Percentiles rank a stretch among this genome's conserved stretches.
Conservation (phyloP, 2,797 vertebrate species). For the Phylloscopus collybita region DNA sequence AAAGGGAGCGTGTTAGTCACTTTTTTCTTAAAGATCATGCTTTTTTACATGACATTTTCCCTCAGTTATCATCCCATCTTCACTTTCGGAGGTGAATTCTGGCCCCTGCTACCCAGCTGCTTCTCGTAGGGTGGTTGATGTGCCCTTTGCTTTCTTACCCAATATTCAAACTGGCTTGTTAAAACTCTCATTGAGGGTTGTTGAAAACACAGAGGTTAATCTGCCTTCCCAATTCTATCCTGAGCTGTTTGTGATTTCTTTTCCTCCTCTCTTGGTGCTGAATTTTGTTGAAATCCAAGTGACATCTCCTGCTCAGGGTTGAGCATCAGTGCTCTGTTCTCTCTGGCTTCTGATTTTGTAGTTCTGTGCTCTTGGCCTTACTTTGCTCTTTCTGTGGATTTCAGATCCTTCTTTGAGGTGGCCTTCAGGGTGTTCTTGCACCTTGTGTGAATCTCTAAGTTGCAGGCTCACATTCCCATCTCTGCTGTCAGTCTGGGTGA, state of each 20-base stretch:
- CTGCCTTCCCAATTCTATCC: background rate
- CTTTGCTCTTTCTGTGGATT: background rate
- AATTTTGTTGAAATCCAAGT: background rate
- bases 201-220: background rate
- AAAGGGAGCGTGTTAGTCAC: background rate
- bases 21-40: background rate
- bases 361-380: background rate
- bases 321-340: background rate
- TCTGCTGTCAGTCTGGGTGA: background rate
- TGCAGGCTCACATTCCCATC: background rate
- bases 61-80: background rate
- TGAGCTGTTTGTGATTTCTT: background rate
- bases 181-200: background rate
- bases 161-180: background rate
- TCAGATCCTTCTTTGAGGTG: background rate
- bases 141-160: background rate
- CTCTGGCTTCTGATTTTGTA: background rate
- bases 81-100: background rate
- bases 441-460: background rate
- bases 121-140: accelerated
- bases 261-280: background rate
- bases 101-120: background rate
- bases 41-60: background rate
- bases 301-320: background rate
- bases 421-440: background rate